These are phyloP conservation scores for Drosophila infuscata DNA, from an alignment of 2,888 invertebrate species.

Conservation along the genomic window DNA sequence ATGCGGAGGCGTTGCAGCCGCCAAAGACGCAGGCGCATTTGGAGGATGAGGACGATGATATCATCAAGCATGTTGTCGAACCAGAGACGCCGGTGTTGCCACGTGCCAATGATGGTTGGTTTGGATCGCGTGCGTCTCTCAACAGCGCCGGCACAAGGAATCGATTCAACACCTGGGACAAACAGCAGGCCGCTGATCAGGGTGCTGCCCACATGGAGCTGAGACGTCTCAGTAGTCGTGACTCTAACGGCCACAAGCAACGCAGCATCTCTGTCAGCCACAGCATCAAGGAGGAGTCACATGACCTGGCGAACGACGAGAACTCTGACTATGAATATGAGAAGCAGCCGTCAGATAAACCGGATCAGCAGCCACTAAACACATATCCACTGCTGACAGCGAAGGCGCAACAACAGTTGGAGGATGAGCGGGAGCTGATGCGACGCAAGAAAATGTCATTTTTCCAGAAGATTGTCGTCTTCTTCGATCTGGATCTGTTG, in stretches of 20 bases:
- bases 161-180: constrained; percentile 72
- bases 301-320: constrained; percentile 36
- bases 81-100: constrained; percentile 89
- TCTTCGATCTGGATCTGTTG: constrained; percentile 90
- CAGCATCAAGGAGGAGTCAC: constrained; percentile 77
- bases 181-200: constrained; percentile 44
- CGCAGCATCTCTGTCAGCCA: constrained; percentile 78
- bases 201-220: constrained; percentile 59
- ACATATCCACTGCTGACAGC: constrained; percentile 30
- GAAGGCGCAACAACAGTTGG: constrained; percentile 57
- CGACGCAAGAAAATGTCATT: constrained; percentile 85
- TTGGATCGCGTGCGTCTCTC: constrained; percentile 80
- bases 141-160: constrained; percentile 69
- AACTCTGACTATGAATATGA: constrained; percentile 20
- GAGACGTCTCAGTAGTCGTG: constrained; percentile 72
- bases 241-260: constrained; percentile 52
- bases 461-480: constrained; percentile 87
- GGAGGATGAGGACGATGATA: constrained; percentile 87
- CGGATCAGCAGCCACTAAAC: constrained; percentile 10
- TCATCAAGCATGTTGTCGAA: constrained; percentile 88
- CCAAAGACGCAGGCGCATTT: constrained; percentile 63
- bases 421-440: constrained; percentile 62
- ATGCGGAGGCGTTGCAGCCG: constrained; percentile 66
- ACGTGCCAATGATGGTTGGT: constrained; percentile 84
- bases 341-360: constrained; percentile 7